Evolutionary conservation across 2,888 invertebrate species (phyloP).

Genomic region (Teleiodes luculella): DNA sequence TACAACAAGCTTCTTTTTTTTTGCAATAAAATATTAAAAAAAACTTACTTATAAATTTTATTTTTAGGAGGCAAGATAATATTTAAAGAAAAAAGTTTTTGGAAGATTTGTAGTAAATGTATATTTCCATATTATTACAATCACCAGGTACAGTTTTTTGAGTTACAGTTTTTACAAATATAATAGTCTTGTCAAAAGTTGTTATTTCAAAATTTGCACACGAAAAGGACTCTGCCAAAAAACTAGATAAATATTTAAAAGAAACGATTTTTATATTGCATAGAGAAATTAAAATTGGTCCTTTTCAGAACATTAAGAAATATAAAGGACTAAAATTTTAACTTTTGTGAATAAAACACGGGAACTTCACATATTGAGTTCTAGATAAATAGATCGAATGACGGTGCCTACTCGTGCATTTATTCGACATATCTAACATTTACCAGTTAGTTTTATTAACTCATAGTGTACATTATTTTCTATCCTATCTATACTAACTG

Average conservation of each 20-base stretch:
- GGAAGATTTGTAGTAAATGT: constrained; percentile 78
- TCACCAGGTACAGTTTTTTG: constrained; percentile 75
- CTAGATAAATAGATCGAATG: constrained; percentile 33
- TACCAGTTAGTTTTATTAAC: constrained; percentile 9
- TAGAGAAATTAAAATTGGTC: constrained; percentile 44
- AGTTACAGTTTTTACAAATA: constrained; percentile 71
- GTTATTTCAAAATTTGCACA: constrained; percentile 43
- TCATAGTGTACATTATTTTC: constrained; percentile 8
- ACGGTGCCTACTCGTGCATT: constrained; percentile 34
- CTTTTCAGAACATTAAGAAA: constrained; percentile 42
- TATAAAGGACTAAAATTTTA: constrained; percentile 36
- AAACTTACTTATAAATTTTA: constrained; percentile 4
- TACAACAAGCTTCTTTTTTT: constrained; percentile 55
- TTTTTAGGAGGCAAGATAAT: too few species aligned
- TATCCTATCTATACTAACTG: constrained; percentile 6
- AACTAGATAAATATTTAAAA: constrained; percentile 46
- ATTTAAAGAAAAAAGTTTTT: constrained; percentile 46
- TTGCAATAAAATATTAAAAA: constrained; percentile 59
- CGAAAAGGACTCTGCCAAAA: constrained; percentile 47
- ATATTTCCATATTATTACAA: constrained; percentile 75
- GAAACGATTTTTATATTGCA: constrained; percentile 45
- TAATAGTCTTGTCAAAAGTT: constrained; percentile 58
- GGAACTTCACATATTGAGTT: constrained; percentile 37
- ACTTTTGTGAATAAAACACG: constrained; percentile 49
- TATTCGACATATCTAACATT: constrained; percentile 16